phyloP scores from a whole-genome alignment of 2,888 invertebrate genomes.

The Hemistola chrysoprasaria region DNA sequence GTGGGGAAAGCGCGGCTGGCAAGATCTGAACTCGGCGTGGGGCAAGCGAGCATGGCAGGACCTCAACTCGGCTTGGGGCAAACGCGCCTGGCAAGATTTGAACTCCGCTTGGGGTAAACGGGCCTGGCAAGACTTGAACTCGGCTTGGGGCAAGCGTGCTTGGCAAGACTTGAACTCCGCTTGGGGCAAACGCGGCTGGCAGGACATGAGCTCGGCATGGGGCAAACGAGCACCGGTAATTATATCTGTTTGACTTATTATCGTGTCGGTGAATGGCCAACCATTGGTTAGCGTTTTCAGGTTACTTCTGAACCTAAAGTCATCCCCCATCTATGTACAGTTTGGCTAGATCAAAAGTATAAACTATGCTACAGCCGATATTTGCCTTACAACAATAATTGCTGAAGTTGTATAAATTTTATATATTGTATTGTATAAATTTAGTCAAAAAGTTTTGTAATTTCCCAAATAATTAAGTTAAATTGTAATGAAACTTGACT shows the following conservation, averaged over 20 bases:
- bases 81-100: conserved; percentile 81
- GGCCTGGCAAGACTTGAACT: conserved; percentile 79
- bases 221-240: conserved; percentile 81
- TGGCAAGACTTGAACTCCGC: conserved; percentile 82
- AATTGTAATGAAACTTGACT: too few relatives aligned
- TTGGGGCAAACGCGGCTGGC: conserved; percentile 84
- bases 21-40: conserved; percentile 66
- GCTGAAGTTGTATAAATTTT: too few relatives aligned
- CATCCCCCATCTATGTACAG: too few relatives aligned
- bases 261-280: not conserved
- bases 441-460: too few relatives aligned
- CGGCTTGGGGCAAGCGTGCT: conserved; percentile 82
- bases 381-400: too few relatives aligned
- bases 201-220: conserved; percentile 71
- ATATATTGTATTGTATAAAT: too few relatives aligned
- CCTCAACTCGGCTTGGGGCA: conserved; percentile 79
- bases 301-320: too few relatives aligned
- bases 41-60: conserved; percentile 84
- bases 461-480: too few relatives aligned
- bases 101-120: conserved; percentile 82
- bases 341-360: too few relatives aligned
- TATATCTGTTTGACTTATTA: conserved; percentile 17
- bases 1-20: conserved; percentile 84
- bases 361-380: too few relatives aligned
- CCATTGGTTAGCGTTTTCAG: too few relatives aligned